Evolutionary conservation across 2,113 vertebrate species (phyloP), one percentile per base, ranked within the genome.

Genomic region (Mionectes macconnelli): DNA sequence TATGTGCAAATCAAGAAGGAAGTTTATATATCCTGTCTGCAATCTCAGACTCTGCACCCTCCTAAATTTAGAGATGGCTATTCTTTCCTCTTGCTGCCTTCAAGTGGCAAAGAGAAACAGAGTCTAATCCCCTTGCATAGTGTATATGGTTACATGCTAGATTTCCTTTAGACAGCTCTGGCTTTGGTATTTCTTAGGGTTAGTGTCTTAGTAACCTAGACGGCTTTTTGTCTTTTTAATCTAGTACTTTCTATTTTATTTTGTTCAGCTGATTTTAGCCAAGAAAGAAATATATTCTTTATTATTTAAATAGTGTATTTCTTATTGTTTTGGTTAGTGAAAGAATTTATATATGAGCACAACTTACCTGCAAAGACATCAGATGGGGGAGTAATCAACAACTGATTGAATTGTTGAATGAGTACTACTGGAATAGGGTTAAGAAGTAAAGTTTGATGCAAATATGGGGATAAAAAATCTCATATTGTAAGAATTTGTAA

Each of bases 81-180:
- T 93, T 77, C 52, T 85, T 94, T 93, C 57, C 42, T 73, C 47
- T 86, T 62, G 47, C 67, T 90, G 42, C 63, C 59, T 95, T 89
- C 55, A 80, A 80, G 63, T 86, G 75, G 40, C 44, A 69, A 40
- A 92, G 37, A 75, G n/a, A 39, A 90, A 66, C 57, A 64, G 49
- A 90, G 60, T 69, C 45, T 83, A 69, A 95, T 83, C 70, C 50
- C 28, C 12, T 86, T 57, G n/a, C 30, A 6, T 14, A 45, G 5
- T 10, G 28, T 73, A 31, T 90, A 33, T 50, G 24, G n/a, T 91
- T 94, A 74, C 91, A 50, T 37, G 18, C 18, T 69, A 13, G 14
- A 49, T 93, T 85, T 94, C 55, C 62, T 53, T 25, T 23, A 82
- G 77, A 18, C 37, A 37, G 4, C 66, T 25, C 81, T 60, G 37